Percentiles rank a stretch among this genome's conserved stretches.
phyloP scores from a whole-genome alignment of 2,888 invertebrate genomes.

The Disparrhopalites patrizii region DNA sequence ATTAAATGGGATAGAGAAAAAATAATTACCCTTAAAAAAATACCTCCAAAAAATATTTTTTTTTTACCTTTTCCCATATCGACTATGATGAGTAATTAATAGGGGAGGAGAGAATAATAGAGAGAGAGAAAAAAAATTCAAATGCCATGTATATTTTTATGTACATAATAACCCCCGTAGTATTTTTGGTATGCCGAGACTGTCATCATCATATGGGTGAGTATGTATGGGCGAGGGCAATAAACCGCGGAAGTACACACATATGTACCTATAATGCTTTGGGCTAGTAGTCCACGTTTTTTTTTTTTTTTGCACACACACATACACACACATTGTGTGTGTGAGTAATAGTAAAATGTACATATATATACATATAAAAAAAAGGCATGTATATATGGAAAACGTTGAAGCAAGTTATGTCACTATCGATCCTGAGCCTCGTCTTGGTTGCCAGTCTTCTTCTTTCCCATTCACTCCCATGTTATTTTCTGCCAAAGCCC shows the following conservation, averaged over 20 bases:
- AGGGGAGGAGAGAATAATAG: not conserved
- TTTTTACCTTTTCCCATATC: too few relatives aligned
- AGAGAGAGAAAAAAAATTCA: not conserved
- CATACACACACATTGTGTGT: conserved; percentile 1
- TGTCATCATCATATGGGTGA: conserved; percentile 28
- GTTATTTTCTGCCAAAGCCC: not conserved
- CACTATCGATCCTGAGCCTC: conserved; percentile 40
- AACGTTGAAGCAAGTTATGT: conserved; percentile 39
- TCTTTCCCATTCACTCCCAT: not conserved
- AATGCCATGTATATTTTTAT: conserved; percentile 13
- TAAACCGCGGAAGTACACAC: conserved; percentile 34
- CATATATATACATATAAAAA: not conserved
- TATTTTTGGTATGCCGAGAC: too few relatives aligned
- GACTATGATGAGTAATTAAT: too few relatives aligned
- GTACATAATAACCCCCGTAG: conserved; percentile 1
- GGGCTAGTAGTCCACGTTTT: conserved; percentile 4
- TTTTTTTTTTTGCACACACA: not conserved
- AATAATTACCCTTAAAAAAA: too few relatives aligned
- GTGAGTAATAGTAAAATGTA: not conserved
- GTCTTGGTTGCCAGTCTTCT: conserved; percentile 37
- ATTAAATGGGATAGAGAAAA: too few relatives aligned
- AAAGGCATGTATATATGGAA: conserved; percentile 1
- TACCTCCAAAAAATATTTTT: too few relatives aligned
- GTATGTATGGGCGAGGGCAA: conserved; percentile 29
- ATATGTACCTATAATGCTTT: conserved; percentile 7